These are phyloP conservation scores for Polypedilum vanderplanki DNA, from an alignment of 1,140 invertebrate species.

Conservation along the genomic window DNA sequence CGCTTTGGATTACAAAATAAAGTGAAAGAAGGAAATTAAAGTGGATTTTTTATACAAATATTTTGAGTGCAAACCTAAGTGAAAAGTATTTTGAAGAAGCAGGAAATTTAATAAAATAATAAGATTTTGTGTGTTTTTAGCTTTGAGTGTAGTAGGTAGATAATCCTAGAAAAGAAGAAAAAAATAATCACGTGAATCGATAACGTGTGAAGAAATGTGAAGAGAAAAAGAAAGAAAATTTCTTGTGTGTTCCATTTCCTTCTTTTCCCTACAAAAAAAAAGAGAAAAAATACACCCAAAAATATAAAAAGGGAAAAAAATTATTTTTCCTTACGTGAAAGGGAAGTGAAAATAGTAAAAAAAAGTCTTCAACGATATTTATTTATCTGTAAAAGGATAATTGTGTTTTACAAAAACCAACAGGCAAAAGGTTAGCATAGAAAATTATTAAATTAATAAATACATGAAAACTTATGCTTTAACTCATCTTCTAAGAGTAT, in stretches of 20 bases:
- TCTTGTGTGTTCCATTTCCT: background rate
- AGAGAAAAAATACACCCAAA: background rate
- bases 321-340: background rate
- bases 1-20: no score
- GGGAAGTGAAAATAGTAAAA: background rate
- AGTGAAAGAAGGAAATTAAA: background rate
- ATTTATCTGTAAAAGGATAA: background rate
- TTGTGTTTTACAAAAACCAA: background rate
- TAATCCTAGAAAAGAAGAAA: background rate
- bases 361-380: background rate
- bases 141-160: no score
- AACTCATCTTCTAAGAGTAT: background rate
- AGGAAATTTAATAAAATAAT: background rate
- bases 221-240: background rate
- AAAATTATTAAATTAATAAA: background rate
- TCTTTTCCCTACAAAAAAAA: background rate
- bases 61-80: background rate
- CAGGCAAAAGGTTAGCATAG: background rate
- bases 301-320: background rate
- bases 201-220: constrained; percentile 1
- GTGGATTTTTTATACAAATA: constrained; percentile 5
- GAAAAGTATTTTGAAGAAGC: background rate
- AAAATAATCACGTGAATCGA: constrained; percentile 12
- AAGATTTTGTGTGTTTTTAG: background rate
- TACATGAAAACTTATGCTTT: background rate